These are phyloP conservation scores for Meiosimyza platycephala DNA, from an alignment of 2,888 invertebrate species.

Conservation along the genomic window DNA sequence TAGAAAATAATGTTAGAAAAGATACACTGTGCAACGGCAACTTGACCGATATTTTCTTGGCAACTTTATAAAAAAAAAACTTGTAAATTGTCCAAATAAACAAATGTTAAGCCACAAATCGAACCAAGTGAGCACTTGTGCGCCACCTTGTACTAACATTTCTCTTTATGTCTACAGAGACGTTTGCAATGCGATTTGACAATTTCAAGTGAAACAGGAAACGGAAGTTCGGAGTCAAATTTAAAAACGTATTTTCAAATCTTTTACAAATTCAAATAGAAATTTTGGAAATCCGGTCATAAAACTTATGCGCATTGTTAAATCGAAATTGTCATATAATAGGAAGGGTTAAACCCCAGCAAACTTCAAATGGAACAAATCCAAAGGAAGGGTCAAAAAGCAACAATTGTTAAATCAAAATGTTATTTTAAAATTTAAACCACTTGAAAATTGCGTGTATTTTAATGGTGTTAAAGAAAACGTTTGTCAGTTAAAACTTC, in stretches of 20 bases:
- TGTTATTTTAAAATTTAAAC: constrained; percentile 26
- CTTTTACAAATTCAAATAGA: constrained; percentile 21
- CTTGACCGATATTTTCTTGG: no score
- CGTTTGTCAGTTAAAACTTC: constrained; percentile 28
- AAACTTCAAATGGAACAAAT: no score
- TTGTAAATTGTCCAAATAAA: not conserved
- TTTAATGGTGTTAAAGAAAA: constrained; percentile 26
- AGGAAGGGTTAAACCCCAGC: not conserved
- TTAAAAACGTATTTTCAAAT: constrained; percentile 26
- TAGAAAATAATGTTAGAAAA: no score
- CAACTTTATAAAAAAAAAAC: no score
- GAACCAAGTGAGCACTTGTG: no score
- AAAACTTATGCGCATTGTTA: not conserved
- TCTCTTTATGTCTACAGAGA: no score
- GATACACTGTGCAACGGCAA: no score
- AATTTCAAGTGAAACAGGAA: constrained; percentile 15
- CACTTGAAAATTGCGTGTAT: constrained; percentile 14
- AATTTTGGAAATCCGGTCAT: constrained; percentile 24
- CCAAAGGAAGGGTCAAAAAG: not conserved
- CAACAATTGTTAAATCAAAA: constrained; percentile 7
- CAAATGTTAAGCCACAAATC: not conserved
- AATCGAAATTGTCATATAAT: not conserved
- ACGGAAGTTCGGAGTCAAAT: constrained; percentile 12
- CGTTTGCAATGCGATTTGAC: not conserved
- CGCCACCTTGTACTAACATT: no score